A percentile compares a stretch with the other conserved stretches of the same genome.
Evolutionary conservation across 2,888 invertebrate genomes (phyloP).

Genomic region (Sympetrum striolatum): DNA sequence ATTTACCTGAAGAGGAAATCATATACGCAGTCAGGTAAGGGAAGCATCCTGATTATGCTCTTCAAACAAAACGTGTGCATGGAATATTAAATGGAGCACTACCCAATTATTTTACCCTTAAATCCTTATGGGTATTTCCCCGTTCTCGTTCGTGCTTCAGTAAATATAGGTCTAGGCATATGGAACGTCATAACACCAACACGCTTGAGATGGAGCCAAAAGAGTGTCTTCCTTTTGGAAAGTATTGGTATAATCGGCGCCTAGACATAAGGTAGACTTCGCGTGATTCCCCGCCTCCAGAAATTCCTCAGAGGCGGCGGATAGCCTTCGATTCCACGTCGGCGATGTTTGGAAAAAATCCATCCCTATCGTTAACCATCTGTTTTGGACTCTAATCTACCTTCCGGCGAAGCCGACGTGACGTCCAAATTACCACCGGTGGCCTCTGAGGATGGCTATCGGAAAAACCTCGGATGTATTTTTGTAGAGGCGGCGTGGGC

Average conservation of each 20-base stretch:
- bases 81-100: no score
- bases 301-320: neutral
- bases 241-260: neutral
- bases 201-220: no score
- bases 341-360: neutral
- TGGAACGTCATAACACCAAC: no score
- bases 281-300: neutral
- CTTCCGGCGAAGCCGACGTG: neutral
- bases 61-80: no score
- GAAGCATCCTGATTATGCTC: no score
- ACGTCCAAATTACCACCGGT: slow-evolving; percentile 6
- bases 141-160: no score
- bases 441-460: neutral
- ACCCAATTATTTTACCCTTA: no score
- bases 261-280: neutral
- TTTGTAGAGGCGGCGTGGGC: neutral
- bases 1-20: no score
- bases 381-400: neutral
- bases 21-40: no score
- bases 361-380: neutral
- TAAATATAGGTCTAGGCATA: no score
- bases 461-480: neutral
- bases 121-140: no score
- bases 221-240: no score
- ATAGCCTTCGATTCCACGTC: neutral